Percentiles rank a stretch among this genome's conserved stretches.
Evolutionary conservation across 1,140 invertebrate species (phyloP).

Genomic region (Goniozus legneri): DNA sequence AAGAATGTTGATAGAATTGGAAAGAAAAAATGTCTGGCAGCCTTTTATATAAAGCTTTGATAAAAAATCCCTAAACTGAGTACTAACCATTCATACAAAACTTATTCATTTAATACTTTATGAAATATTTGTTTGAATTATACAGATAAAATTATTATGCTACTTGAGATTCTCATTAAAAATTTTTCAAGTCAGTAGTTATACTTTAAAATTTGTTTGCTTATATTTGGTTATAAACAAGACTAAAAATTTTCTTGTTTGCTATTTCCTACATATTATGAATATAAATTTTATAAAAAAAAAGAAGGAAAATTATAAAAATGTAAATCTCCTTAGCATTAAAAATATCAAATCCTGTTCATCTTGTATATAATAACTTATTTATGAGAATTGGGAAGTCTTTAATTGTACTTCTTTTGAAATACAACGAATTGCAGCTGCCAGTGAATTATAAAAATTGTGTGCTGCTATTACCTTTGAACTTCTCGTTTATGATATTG

Average conservation of each 20-base stretch:
- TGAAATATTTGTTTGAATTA: neutral
- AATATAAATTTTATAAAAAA: neutral
- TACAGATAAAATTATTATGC: neutral
- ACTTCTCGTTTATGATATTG: slow-evolving; percentile 9
- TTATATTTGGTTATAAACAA: neutral
- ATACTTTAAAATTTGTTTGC: neutral
- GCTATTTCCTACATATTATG: neutral
- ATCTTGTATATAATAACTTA: slow-evolving; percentile 13
- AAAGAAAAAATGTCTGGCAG: slow-evolving; percentile 28
- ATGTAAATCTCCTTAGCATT: neutral
- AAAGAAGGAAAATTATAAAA: neutral
- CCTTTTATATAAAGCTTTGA: slow-evolving; percentile 13
- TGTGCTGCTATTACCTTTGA: slow-evolving; percentile 10
- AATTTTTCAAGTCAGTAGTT: neutral
- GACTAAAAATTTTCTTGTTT: neutral
- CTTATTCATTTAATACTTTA: neutral
- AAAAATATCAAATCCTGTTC: slow-evolving; percentile 21
- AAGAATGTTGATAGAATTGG: slow-evolving; percentile 22
- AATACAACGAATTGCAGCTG: slow-evolving; percentile 27
- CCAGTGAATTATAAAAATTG: slow-evolving; percentile 27
- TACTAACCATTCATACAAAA: slow-evolving; percentile 6
- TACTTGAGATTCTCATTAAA: neutral
- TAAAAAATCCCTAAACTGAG: slow-evolving; percentile 9
- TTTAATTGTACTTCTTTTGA: slow-evolving; percentile 30
- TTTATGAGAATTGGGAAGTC: slow-evolving; percentile 16